Evolutionary conservation across 2,797 vertebrate genomes (phyloP), one percentile per base, ranked within the genome.

Genomic region (Rhinophrynus dorsalis): DNA sequence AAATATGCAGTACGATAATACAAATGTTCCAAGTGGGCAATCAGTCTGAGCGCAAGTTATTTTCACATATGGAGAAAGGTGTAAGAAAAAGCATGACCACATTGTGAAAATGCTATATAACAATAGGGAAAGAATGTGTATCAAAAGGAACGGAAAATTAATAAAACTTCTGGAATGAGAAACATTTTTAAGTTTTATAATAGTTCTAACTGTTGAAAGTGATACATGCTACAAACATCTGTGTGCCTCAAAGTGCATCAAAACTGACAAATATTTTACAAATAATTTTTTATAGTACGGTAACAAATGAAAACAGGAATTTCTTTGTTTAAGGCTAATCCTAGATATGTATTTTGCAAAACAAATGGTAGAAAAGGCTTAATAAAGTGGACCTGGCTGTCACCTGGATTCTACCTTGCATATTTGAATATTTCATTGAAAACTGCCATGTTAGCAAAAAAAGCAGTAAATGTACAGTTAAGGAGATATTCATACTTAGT

Each of bases 111-210:
- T 24, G 30, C 13, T 13, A 3, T 17, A 26, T 29, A 33, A 26
- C 47, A 45, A 24, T 17, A 44, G 17, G 23, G 29, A 55, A 70
- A 20, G 15, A 30, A 48, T 45, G n/a, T 54, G 48, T 13, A 55
- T 61, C 67, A 54, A 45, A 18, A 18, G 13, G 57, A 61, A 13
- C 62, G 58, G 58, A 70, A 70, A 62, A 33, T 47, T 55, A 70
- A 62, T 70, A 62, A 56, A 42, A 29, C 51, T 55, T 17, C 37
- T 54, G 67, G 37, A 70, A 62, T 62, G 48, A 70, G 30, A 70
- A 70, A 15, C 40, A 63, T 63, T 67, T 47, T 56, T 8, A 50
- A 60, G 50, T 55, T 55, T 44, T 20, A 18, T 27, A 62, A 23
- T 26, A 30, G 50, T 38, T 26, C 33, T 2, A n/a, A 54, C 29